Evolutionary conservation across 2,113 vertebrate species (phyloP), one percentile per base, ranked within the genome.

Genomic region (Accipiter cooperii): DNA sequence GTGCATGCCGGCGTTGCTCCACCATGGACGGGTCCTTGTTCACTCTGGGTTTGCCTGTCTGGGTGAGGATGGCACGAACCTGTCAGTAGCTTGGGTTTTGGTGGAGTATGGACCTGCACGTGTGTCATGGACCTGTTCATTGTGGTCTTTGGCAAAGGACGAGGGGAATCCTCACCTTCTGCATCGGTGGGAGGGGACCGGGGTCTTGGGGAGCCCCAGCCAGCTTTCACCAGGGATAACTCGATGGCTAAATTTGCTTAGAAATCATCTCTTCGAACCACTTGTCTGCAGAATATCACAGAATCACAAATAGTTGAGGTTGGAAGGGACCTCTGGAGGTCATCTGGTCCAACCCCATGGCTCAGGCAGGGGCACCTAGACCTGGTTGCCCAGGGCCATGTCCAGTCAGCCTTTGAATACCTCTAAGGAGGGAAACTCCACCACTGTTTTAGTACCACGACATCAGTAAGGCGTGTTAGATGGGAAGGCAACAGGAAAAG

Each of bases 1-100:
- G 1, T 2, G 9, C 2, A 1, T 13, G 33, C 49, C 0, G 4
- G 40, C 3, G 2, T 33, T 25, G 54, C 54, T 25, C 47, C 40
- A 2, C 25, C 34, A 1, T 5, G 4, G 8, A 1, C 6, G 55
- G 19, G 8, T 65, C 63, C 25, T 40, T 9, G 24, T 15, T 31
- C 6, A 21, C 22, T 12, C 40, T 9, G 46, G 40, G 26, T 5
- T 10, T 22, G 21, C 42, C 18, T 4, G 1, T 17, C 74, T 14
- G 46, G 5, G 4, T 0, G 7, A 46, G 44, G 57, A 24, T 18
- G 55, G 34, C 21, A 1, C 6, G 13, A 31, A 55, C 65, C 46
- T 5, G 3, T 10, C 0, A 1, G 57, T 17, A 42, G 63, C 57
- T 36, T 12, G 18, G 64, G 9, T 25, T 36, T 38, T 49, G 52